These are phyloP conservation scores for Climacteris rufus DNA, from an alignment of 2,113 vertebrate species.

Conservation along the genomic window DNA sequence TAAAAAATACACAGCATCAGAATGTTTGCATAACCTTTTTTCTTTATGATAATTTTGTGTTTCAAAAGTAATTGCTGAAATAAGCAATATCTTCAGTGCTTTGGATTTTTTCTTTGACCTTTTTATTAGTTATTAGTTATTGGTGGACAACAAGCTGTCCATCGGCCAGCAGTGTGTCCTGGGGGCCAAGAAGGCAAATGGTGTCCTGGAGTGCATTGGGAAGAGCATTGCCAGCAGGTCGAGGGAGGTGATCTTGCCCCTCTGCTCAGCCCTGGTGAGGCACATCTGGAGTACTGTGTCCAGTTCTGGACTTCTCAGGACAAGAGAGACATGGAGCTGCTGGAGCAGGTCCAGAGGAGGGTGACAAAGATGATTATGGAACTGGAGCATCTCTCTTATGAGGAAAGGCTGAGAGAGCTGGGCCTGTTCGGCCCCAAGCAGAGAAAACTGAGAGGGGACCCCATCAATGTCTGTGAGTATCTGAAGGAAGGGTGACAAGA, in stretches of 20 bases:
- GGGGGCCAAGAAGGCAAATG: not conserved
- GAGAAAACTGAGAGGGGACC: not conserved
- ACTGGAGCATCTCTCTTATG: not conserved
- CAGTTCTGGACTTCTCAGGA: not conserved
- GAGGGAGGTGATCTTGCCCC: not conserved
- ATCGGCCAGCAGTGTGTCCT: not conserved
- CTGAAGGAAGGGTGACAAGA: no score
- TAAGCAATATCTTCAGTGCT: not conserved
- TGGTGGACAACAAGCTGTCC: not conserved
- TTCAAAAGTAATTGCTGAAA: not conserved
- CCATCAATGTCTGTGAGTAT: not conserved
- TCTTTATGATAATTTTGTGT: not conserved
- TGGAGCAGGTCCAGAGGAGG: accelerated
- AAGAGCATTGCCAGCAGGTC: accelerated
- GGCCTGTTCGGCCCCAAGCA: not conserved
- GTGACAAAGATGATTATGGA: accelerated
- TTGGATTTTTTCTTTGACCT: not conserved
- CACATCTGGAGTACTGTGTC: not conserved
- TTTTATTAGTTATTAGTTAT: not conserved
- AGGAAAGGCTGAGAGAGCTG: not conserved
- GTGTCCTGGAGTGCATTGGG: not conserved
- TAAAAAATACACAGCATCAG: not conserved
- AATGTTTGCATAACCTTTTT: not conserved
- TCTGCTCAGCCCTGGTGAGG: not conserved
- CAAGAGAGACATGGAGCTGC: accelerated